phyloP scores from a whole-genome alignment of 2,797 vertebrate species.

The Acropternis orthonyx region DNA sequence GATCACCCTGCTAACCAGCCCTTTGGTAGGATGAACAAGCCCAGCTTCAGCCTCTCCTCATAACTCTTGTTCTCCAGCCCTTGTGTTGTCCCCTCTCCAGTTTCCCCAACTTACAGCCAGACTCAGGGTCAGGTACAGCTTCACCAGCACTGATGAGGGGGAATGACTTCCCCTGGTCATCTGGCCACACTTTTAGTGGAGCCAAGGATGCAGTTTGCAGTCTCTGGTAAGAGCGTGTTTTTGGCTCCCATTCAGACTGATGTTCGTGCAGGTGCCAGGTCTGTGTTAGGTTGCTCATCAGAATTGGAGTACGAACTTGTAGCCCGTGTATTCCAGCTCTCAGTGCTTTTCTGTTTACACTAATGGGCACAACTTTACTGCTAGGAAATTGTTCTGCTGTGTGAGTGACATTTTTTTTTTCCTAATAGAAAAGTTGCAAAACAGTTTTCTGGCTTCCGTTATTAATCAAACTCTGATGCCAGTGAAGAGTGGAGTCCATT shows the following conservation, averaged over 20 bases:
- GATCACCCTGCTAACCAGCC: background rate
- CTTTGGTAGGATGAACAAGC: background rate
- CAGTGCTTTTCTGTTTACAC: background rate
- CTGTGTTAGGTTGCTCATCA: background rate
- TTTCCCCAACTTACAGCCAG: background rate
- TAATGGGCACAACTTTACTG: background rate
- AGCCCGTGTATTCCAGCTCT: background rate
- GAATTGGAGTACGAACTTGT: background rate
- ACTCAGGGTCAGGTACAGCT: background rate
- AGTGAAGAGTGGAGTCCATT: slow-evolving; percentile 18
- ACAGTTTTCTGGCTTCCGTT: slow-evolving; percentile 35
- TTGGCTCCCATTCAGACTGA: background rate
- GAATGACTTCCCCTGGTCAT: background rate
- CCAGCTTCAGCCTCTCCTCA: background rate
- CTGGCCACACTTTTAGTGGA: background rate
- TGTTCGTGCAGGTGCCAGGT: background rate
- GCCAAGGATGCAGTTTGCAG: background rate
- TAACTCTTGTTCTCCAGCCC: background rate
- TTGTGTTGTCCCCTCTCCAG: background rate
- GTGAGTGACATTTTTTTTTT: slow-evolving; percentile 15
- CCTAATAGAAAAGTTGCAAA: slow-evolving; percentile 33
- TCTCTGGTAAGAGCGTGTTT: background rate
- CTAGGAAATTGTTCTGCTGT: background rate
- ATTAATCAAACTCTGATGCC: slow-evolving; percentile 53
- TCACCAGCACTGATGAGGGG: background rate